These are phyloP conservation scores for Loris lydekkerianus DNA, from an alignment of 2,797 vertebrate genomes.

Conservation along the genomic window DNA sequence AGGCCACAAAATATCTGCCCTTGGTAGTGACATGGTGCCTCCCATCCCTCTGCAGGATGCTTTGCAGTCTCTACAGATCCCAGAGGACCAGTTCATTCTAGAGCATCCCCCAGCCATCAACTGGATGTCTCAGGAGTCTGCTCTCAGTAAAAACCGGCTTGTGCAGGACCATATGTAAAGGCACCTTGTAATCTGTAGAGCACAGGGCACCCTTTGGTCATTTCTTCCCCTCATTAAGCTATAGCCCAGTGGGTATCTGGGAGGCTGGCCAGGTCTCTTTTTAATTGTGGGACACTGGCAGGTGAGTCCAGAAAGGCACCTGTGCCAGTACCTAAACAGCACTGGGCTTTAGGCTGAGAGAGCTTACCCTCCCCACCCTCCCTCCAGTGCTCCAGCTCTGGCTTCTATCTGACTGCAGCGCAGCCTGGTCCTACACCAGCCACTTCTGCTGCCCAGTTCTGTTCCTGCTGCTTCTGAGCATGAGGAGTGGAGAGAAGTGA, in stretches of 20 bases:
- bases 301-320: neutral
- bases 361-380: neutral
- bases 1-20: neutral
- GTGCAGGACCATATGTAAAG: neutral
- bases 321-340: neutral
- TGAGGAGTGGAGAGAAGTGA: neutral
- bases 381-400: neutral
- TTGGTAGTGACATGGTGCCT: neutral
- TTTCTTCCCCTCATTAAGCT: slow-evolving; percentile 1
- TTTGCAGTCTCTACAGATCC: neutral
- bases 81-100: neutral
- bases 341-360: neutral
- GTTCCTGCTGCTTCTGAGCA: slow-evolving; percentile 28
- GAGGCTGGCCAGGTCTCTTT: slow-evolving; percentile 22
- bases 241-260: neutral
- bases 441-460: accelerated
- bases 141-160: neutral
- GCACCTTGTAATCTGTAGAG: neutral
- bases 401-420: slow-evolving; percentile 20
- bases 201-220: neutral
- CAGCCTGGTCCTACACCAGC: neutral
- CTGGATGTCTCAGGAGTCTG: neutral
- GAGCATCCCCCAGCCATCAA: neutral
- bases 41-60: neutral
- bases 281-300: slow-evolving; percentile 5